Conservation (phyloP, 2,888 invertebrate genomes). For the Ametastegia equiseti region DNA sequence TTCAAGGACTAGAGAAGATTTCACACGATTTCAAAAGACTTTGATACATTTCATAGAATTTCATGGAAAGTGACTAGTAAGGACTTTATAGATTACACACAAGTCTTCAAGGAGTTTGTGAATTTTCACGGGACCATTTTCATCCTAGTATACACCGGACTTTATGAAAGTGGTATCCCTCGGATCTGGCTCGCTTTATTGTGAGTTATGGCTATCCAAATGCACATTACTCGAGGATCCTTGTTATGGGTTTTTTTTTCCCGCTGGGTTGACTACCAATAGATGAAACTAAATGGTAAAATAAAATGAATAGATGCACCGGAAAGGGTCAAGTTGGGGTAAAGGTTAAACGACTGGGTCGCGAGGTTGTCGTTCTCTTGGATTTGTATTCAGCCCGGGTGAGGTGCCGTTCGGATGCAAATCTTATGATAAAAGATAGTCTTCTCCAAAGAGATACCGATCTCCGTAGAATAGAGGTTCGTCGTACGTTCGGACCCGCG, state of each 20-base stretch:
- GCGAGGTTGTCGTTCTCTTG: background rate
- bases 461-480: conserved; percentile 19
- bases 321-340: conserved; percentile 26
- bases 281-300: background rate
- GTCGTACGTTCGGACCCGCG: conserved; percentile 13
- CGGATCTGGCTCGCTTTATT: too few species aligned
- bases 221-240: background rate
- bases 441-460: conserved; percentile 30
- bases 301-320: background rate
- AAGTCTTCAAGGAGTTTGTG: too few species aligned
- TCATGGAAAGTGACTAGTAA: too few species aligned
- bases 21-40: too few species aligned
- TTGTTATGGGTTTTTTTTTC: background rate
- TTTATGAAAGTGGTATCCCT: too few species aligned
- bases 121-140: too few species aligned
- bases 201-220: too few species aligned
- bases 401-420: conserved; percentile 41
- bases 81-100: too few species aligned
- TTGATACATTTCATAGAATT: too few species aligned
- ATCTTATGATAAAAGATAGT: conserved; percentile 40
- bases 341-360: conserved; percentile 22
- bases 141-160: too few species aligned
- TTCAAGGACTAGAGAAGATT: too few species aligned
- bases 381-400: conserved; percentile 21
- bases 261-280: background rate